Evolutionary conservation across 2,113 vertebrate genomes (phyloP).

Genomic region (Uria lomvia): DNA sequence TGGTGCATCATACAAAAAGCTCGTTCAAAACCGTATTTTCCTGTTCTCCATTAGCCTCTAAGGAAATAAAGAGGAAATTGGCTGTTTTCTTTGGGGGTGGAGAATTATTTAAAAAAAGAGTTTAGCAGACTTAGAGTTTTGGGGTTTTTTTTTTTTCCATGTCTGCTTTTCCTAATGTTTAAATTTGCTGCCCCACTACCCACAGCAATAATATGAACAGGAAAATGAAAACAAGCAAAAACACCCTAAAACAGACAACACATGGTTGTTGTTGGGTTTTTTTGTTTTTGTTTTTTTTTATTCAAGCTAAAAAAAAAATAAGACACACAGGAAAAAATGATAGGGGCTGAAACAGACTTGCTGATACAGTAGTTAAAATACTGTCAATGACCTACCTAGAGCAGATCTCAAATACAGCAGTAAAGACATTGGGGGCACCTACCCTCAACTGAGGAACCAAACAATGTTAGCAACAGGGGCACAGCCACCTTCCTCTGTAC

Average conservation of each 20-base stretch:
- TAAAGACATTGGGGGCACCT: neutral
- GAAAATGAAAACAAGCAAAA: neutral
- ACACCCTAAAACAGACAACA: fast-evolving
- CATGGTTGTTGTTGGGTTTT: too few relatives aligned
- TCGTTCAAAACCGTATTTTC: neutral
- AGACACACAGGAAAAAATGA: neutral
- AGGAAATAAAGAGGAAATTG: constrained; percentile 3
- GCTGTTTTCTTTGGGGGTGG: neutral
- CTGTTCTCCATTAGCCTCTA: neutral
- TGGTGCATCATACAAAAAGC: neutral
- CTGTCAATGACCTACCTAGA: neutral
- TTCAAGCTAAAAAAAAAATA: neutral
- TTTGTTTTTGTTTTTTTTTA: too few relatives aligned
- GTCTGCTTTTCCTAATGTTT: neutral
- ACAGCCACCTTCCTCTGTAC: neutral
- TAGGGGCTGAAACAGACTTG: neutral
- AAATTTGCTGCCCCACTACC: neutral
- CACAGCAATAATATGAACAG: neutral
- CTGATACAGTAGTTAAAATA: neutral
- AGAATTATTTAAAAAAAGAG: neutral
- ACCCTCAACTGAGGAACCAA: neutral
- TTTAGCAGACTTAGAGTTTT: neutral
- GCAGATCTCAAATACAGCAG: neutral
- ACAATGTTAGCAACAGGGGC: too few relatives aligned
- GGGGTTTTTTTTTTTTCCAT: neutral